These are phyloP conservation scores for Ophthalmotilapia sp. DNA, from an alignment of 2,113 vertebrate species.

Conservation along the genomic window DNA sequence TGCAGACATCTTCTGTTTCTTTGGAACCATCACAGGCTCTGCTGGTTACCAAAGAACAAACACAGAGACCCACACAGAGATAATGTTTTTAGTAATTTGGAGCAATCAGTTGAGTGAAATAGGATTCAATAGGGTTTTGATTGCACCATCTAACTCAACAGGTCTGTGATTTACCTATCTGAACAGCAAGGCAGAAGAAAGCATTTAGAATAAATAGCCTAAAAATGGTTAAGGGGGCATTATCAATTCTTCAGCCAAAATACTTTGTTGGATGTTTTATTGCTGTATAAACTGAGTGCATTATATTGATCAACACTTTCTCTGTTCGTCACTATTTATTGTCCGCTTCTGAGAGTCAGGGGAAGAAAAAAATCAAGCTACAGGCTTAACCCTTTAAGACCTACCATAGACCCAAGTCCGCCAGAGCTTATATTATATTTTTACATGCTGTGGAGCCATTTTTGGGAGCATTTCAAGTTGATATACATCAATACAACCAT, in stretches of 20 bases:
- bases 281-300: background rate
- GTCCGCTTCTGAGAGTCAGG: background rate
- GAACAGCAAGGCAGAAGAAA: background rate
- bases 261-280: background rate
- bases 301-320: background rate
- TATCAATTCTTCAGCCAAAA: background rate
- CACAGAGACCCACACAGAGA: background rate
- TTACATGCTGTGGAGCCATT: too few species aligned
- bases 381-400: background rate
- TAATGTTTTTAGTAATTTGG: constrained; percentile 9
- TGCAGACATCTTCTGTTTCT: background rate
- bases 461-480: too few species aligned
- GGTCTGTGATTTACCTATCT: background rate
- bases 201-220: background rate
- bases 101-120: background rate
- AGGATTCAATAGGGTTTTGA: constrained; percentile 12
- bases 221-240: background rate
- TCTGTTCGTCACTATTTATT: background rate
- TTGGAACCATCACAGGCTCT: background rate
- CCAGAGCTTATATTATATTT: too few species aligned
- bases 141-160: background rate
- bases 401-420: too few species aligned
- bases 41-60: background rate
- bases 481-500: too few species aligned
- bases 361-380: fast-evolving